These are phyloP conservation scores for Xylota segnis DNA, from an alignment of 2,888 invertebrate genomes.

Conservation along the genomic window DNA sequence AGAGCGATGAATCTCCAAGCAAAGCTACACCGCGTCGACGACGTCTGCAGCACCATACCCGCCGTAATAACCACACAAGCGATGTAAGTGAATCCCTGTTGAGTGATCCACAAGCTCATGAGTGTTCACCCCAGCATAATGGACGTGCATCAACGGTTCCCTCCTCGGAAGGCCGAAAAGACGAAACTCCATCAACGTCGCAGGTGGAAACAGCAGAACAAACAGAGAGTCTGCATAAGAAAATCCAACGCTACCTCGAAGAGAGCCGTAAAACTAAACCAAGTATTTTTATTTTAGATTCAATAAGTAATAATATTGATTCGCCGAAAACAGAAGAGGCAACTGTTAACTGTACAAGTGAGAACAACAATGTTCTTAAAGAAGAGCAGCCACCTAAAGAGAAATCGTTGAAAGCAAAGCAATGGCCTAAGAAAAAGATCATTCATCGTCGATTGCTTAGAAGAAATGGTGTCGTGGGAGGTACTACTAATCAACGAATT, in stretches of 20 bases:
- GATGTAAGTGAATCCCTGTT: constrained; percentile 58
- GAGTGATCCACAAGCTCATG: constrained; percentile 46
- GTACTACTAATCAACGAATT: constrained; percentile 75
- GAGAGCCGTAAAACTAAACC: constrained; percentile 81
- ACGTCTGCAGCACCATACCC: constrained; percentile 25
- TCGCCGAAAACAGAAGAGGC: constrained; percentile 20
- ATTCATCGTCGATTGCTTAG: constrained; percentile 38
- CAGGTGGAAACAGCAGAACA: not conserved
- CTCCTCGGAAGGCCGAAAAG: constrained; percentile 53
- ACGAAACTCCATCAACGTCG: constrained; percentile 16
- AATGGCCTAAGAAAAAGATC: constrained; percentile 33
- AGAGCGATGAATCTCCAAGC: constrained; percentile 70
- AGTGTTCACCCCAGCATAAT: constrained; percentile 22
- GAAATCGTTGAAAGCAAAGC: not conserved
- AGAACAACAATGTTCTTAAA: constrained; percentile 10
- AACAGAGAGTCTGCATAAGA: constrained; percentile 61
- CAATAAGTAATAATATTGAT: constrained; percentile 70
- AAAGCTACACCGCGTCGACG: constrained; percentile 55
- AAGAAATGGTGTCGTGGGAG: constrained; percentile 32
- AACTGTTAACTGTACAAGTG: not conserved
- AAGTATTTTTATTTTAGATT: constrained; percentile 81
- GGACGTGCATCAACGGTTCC: constrained; percentile 55
- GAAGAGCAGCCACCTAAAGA: not conserved
- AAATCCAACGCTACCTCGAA: constrained; percentile 79
- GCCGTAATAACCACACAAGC: constrained; percentile 38